Conservation (phyloP, 2,113 vertebrate genomes). For the Triplophysa tibetana region DNA sequence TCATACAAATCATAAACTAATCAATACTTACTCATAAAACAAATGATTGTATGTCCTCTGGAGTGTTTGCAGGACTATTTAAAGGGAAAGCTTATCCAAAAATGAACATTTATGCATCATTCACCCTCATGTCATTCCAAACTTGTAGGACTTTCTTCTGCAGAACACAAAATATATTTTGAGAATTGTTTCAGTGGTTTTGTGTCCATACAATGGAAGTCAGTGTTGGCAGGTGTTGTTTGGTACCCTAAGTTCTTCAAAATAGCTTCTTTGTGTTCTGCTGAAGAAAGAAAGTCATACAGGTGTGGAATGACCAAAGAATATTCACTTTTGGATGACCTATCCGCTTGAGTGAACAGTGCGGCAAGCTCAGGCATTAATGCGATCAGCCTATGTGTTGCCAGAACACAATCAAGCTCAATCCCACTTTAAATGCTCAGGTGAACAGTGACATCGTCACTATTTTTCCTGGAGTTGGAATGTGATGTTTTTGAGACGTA, state of each 20-base stretch:
- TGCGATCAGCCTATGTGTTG: constrained; percentile 36
- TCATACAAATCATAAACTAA: constrained; percentile 18
- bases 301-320: too few relatives aligned
- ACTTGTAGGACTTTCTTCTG: too few relatives aligned
- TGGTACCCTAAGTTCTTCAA: too few relatives aligned
- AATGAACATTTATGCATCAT: too few relatives aligned
- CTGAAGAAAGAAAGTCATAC: too few relatives aligned
- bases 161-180: too few relatives aligned
- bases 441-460: not conserved
- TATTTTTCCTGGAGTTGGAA: not conserved
- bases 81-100: not conserved
- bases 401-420: constrained; percentile 50
- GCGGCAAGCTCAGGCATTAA: constrained; percentile 32
- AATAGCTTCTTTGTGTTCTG: too few relatives aligned
- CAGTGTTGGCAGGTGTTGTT: too few relatives aligned
- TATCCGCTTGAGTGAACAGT: constrained; percentile 28
- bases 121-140: too few relatives aligned
- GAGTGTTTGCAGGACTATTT: constrained; percentile 35
- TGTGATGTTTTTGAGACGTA: not conserved
- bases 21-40: not conserved
- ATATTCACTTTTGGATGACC: too few relatives aligned
- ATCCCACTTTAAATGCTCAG: constrained; percentile 40
- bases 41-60: not conserved
- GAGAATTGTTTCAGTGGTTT: too few relatives aligned
- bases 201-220: too few relatives aligned